These are phyloP conservation scores for Xerus inauris DNA, from an alignment of 2,113 vertebrate genomes.

Conservation along the genomic window DNA sequence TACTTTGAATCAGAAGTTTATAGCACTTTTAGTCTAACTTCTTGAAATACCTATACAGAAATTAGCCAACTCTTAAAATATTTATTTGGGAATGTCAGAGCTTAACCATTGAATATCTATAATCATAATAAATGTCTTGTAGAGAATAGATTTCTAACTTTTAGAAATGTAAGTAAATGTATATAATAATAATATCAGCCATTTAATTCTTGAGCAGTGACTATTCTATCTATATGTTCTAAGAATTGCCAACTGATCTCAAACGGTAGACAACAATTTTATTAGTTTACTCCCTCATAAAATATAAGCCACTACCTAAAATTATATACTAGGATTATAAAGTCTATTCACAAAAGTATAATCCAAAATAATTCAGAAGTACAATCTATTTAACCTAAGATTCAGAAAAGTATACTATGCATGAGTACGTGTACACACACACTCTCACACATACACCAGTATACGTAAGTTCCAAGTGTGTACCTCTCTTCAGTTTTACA, in stretches of 20 bases:
- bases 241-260: not conserved
- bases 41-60: constrained; percentile 22
- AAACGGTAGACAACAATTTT: constrained; percentile 13
- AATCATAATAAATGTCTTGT: constrained; percentile 27
- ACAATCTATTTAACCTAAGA: not conserved
- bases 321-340: not conserved
- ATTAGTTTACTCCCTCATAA: not conserved
- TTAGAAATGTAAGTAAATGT: constrained; percentile 24
- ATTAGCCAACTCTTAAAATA: constrained; percentile 43
- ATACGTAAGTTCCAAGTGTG: not conserved
- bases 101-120: not conserved
- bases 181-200: not conserved
- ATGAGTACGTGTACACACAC: not conserved
- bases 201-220: constrained; percentile 42
- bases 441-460: not conserved
- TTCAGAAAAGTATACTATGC: not conserved
- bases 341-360: not conserved
- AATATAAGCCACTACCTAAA: not conserved
- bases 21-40: not conserved
- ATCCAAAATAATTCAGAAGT: constrained; percentile 35
- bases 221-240: not conserved
- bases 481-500: not conserved
- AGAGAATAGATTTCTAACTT: not conserved
- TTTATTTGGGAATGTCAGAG: constrained; percentile 19
- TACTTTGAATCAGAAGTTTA: constrained; percentile 32